Base-by-base conservation (phyloP, 1,140 invertebrate species). In the Drosophila saltans region DNA sequence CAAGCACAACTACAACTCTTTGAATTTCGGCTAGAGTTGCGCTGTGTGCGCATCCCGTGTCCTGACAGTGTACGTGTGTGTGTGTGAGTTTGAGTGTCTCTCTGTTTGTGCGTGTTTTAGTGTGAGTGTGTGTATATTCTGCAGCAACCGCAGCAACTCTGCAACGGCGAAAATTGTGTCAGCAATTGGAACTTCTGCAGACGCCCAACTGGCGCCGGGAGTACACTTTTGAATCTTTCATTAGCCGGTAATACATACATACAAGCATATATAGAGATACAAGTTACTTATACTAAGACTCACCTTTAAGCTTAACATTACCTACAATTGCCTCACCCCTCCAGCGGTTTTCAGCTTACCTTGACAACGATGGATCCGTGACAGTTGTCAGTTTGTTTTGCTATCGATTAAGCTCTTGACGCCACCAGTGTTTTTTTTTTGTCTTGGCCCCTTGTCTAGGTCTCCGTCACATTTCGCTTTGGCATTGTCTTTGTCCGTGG, bases 151-250 rank as follows among this genome's bases (percentile, higher is more conserved):
- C 77, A 66, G 77, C 81, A 78, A 63, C 81, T 81, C 75, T 81
- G 81, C 81, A 84, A 75, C 81, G 59, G 62, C 72, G 48, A 88
- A 82, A 86, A 83, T 88, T 86, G 83, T 86, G 82, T 86, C 79
- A 81, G 79, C 80, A 69, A 11, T 70, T 61, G 45, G 56, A 72
- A 56, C 66, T 70, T 58, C 68, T 72, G 70, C 77, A 77, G 77
- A 68, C 71, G 76, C 76, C 69, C 78, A 77, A 65, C 77, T 83
- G 83, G 84, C 83, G 83, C 84, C 83, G 57, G 16, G 21, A 59
- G 24, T 52, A 52, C 45, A 52, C 45, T 59, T 24, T 30, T 72
- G 33, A 59, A 80, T 88, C 80, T 52, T 52, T 58, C 73, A 63
- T 67, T 73, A 74, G 80, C 84, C 84, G 83, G 83, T 88, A 86